Percentiles rank a stretch among this genome's conserved stretches.
These are phyloP conservation scores for Lasioglossum vierecki DNA, from an alignment of 2,888 invertebrate genomes.

Conservation along the genomic window DNA sequence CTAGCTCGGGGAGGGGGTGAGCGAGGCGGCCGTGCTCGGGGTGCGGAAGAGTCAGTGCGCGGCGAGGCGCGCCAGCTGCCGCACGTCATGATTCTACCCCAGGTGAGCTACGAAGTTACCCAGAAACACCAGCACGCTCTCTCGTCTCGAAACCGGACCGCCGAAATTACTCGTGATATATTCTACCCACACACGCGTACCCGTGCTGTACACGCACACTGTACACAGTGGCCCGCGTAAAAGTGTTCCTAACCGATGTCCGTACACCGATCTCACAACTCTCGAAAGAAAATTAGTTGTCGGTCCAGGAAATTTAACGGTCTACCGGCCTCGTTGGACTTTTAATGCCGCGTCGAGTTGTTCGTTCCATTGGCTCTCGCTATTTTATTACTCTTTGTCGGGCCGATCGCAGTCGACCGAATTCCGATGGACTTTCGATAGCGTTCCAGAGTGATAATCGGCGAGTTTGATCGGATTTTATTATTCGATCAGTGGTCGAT, in stretches of 20 bases:
- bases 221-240: conserved; percentile 2
- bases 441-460: background rate
- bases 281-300: background rate
- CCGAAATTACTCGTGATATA: conserved; percentile 55
- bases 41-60: conserved; percentile 82
- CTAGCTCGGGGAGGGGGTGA: conserved; percentile 46
- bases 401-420: background rate
- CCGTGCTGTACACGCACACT: background rate
- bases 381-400: background rate
- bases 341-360: background rate
- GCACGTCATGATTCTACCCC: conserved; percentile 83
- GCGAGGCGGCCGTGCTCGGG: conserved; percentile 71
- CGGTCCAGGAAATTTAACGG: background rate
- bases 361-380: background rate
- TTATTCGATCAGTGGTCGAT: background rate
- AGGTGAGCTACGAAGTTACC: conserved; percentile 78
- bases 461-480: background rate
- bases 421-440: background rate
- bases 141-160: conserved; percentile 50
- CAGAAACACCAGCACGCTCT: conserved; percentile 61
- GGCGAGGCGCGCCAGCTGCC: conserved; percentile 84
- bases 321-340: background rate
- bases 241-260: background rate
- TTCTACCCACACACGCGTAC: background rate
- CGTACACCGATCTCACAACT: background rate